Evolutionary conservation across 2,888 invertebrate species (phyloP), one percentile per base, ranked within the genome.

Genomic region (Nephrocerus scutellatus): DNA sequence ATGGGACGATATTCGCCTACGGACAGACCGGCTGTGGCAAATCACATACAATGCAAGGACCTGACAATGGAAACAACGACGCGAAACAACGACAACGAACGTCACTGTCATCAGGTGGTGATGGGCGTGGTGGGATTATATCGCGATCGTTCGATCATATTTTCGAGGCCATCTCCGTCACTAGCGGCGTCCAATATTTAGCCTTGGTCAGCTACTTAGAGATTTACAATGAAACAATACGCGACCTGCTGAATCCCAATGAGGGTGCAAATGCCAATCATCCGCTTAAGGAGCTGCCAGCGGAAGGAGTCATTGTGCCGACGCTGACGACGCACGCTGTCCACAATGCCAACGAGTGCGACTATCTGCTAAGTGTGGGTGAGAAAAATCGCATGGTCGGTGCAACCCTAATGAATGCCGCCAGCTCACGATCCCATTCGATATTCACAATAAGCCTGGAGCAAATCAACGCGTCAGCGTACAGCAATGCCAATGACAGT

Each of bases 11-110:
- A 36, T 91, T 92, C 66, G 91, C 91, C 0, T 92, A 92, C 60
- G 91, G 91, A 1, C 91, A 91, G 70, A 91, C 90, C 1, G 90
- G 91, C 0, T 88, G 89, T 61, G 91, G 91, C 0, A 92, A 91
- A 63, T 87, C 88, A 1, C 87, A 83, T 61, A 85, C 88, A 9
- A 92, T 92, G 90, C 87, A 88, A 36, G 53, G 53, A 1, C 44
- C 49, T 3, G 43, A 46, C 15, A 42, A 29, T 13, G 20, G 14
- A 9, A 47, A 41, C 9, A 34, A 26, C 3, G 10, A 34, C 4
- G 39, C 40, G 9, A 29, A 25, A 1, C 53, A 68, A 66, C 48
- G n/a, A n/a, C n/a, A n/a, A n/a, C n/a, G n/a, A n/a, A n/a, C n/a
- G n/a, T n/a, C n/a, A n/a, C n/a, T n/a, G n/a, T n/a, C n/a, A n/a